Base-by-base conservation (phyloP, 2,888 invertebrate species). In the Nudaria mundana region DNA sequence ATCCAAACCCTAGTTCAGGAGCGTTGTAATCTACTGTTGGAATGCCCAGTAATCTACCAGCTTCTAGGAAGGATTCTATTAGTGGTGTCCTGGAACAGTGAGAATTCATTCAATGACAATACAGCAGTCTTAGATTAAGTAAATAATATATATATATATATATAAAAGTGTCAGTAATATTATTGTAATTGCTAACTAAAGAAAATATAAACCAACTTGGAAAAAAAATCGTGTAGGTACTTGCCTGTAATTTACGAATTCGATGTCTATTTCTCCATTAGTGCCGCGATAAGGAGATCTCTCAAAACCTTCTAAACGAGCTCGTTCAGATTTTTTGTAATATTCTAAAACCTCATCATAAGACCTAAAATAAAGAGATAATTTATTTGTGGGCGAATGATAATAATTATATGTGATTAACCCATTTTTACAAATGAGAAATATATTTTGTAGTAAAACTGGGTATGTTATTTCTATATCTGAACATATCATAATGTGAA, bases 11-110 rank as follows among this genome's bases (percentile, higher is more conserved):
- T 0, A 81, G 65, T 40, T 80, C 76, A 7, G 87, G 82, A 1
- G 91, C 91, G 63, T 94, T 94, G 65, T 94, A 93, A 68, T 95
- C 94, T 3, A 91, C 83, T 35, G 91, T 85, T 0, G 91, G 90
- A 31, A 91, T 86, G 0, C 94, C 94, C 41, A 91, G 71, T 65
- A 93, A 90, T 43, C 83, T 70, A 2, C 92, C 92, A 0, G 92
- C 91, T 49, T 91, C 78, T 1, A 95, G 76, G 58, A 94, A 92
- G 1, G 92, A 91, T 8, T 90, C 85, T 0, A 92, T 88, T 1
- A 94, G 76, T 41, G 90, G 74, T 11, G 84, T 76, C 35, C 82
- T 83, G 68, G 68, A 40, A 41, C 15, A 25, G 23, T 16, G 14
- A 1, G 15, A 25, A 5, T 16, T 25, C 25, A 15, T 10, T 5